Evolutionary conservation across 2,113 vertebrate genomes (phyloP).

Genomic region (Coturnix japonica): DNA sequence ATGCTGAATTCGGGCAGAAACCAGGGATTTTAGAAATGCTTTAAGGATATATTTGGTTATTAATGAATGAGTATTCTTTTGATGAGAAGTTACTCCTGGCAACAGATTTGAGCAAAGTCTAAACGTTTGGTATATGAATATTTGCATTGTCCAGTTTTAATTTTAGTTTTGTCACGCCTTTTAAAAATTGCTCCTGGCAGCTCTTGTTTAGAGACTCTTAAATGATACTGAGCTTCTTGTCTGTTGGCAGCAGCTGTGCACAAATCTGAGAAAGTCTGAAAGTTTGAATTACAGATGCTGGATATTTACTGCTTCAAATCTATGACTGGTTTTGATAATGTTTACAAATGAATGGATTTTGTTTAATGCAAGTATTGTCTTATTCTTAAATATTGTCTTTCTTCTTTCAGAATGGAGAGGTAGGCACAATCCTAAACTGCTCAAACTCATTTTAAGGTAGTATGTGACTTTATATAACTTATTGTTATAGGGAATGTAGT

Average conservation of each 20-base stretch:
- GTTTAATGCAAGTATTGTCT: not conserved
- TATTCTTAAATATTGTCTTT: constrained; percentile 62
- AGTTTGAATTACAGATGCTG: not conserved
- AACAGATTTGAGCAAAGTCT: not conserved
- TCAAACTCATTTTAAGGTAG: constrained; percentile 72
- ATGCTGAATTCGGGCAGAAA: not conserved
- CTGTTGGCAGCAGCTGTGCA: not conserved
- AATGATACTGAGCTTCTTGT: not conserved
- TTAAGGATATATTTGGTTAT: not conserved
- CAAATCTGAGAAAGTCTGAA: not conserved
- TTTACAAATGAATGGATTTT: constrained; percentile 16
- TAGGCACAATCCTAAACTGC: constrained; percentile 74
- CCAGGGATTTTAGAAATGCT: not conserved
- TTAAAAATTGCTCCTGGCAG: not conserved
- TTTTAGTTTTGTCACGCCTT: not conserved
- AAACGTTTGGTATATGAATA: not conserved
- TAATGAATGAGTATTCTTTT: not conserved
- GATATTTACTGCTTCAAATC: not conserved
- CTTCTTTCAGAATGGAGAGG: constrained; percentile 89
- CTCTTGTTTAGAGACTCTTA: not conserved
- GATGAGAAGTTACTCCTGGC: not conserved
- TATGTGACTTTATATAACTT: constrained; percentile 50
- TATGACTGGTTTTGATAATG: not conserved
- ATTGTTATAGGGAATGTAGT: constrained; percentile 32
- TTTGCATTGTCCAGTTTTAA: not conserved